Evolutionary conservation across 2,888 invertebrate genomes (phyloP).

Genomic region (Neoaliturus tenellus): DNA sequence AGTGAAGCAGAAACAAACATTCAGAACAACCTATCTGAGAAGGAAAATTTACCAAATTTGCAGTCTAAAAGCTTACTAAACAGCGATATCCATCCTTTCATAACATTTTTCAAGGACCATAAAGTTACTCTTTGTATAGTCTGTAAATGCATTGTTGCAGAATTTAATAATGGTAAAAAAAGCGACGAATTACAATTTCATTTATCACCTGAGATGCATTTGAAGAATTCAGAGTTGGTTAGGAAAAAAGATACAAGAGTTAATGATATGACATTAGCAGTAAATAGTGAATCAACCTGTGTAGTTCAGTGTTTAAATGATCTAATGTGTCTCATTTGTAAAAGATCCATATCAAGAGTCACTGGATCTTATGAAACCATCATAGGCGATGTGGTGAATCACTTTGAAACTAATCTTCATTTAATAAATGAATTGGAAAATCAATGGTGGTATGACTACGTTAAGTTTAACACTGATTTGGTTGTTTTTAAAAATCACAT

Average conservation of each 20-base stretch:
- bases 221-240: neutral
- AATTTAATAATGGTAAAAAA: too few species aligned
- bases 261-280: neutral
- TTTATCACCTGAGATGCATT: too few species aligned
- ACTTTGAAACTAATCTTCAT: neutral
- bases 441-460: neutral
- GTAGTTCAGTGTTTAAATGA: neutral
- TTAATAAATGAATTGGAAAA: neutral
- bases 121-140: too few species aligned
- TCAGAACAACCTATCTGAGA: too few species aligned
- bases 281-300: neutral
- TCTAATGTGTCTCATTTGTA: neutral
- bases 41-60: too few species aligned
- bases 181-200: too few species aligned
- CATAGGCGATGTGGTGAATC: neutral
- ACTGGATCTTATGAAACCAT: neutral
- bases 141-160: too few species aligned
- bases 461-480: neutral
- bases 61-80: too few species aligned
- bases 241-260: too few species aligned
- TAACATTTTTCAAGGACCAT: too few species aligned
- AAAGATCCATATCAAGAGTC: neutral
- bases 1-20: too few species aligned
- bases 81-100: too few species aligned
- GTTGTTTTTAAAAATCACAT: neutral